Conservation (phyloP, 2,797 vertebrate genomes). For the Channallabes apus region DNA sequence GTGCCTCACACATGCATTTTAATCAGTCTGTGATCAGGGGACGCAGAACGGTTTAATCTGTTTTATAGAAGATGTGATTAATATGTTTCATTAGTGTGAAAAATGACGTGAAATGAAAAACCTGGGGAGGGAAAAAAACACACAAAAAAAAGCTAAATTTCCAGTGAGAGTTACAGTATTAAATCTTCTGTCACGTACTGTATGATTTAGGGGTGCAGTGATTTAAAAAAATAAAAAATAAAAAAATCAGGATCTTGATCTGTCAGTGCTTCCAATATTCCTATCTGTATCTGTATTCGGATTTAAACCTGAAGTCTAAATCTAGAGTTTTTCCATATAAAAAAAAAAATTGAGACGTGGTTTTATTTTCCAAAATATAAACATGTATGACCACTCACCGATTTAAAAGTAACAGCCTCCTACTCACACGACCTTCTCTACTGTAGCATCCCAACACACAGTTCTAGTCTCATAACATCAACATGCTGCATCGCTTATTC, state of each 20-base stretch:
- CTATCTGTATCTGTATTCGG: background rate
- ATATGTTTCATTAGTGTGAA: conserved; percentile 50
- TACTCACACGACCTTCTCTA: background rate
- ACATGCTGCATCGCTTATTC: background rate
- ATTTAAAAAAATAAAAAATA: too few species aligned
- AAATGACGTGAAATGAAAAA: conserved; percentile 43
- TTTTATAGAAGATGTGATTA: conserved; percentile 49
- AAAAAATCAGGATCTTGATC: background rate
- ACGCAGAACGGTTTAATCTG: conserved; percentile 37
- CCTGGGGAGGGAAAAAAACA: conserved; percentile 30
- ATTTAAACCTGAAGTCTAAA: background rate
- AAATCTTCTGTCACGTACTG: background rate
- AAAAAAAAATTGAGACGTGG: too few species aligned
- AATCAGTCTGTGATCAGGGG: conserved; percentile 31
- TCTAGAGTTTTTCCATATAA: too few species aligned
- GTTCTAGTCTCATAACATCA: background rate
- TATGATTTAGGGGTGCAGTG: too few species aligned
- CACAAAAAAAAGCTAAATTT: conserved; percentile 15
- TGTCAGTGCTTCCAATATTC: background rate
- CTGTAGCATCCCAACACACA: too few species aligned
- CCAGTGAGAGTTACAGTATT: conserved; percentile 19
- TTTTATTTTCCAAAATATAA: background rate
- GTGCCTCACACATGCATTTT: conserved; percentile 30
- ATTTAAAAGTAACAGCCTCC: background rate
- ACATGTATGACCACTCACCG: background rate